Evolutionary conservation across 2,113 vertebrate species (phyloP).

Genomic region (Ageneiosus marmoratus): DNA sequence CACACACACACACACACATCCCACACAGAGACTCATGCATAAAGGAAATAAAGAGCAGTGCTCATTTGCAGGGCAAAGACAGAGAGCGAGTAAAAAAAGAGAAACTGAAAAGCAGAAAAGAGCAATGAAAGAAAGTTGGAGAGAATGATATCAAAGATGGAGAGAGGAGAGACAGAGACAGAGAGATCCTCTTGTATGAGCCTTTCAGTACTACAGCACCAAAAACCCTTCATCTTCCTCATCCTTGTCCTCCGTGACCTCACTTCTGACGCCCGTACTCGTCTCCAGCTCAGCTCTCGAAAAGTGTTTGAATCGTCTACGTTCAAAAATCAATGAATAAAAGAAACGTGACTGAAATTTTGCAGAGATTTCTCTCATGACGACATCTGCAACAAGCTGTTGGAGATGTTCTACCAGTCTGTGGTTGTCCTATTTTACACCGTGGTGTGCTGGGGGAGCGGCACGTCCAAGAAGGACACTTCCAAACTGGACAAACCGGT

Average conservation of each 20-base stretch:
- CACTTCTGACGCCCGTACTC: conserved; percentile 14
- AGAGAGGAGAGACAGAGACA: not conserved
- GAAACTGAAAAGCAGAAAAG: conserved; percentile 1
- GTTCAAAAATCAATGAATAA: no score
- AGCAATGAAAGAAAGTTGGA: not conserved
- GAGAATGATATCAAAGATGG: conserved; percentile 9
- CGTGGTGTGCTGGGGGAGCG: no score
- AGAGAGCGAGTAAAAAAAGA: not conserved
- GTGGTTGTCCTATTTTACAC: no score
- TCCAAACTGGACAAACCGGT: no score
- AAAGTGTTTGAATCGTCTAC: no score
- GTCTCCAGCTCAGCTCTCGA: not conserved
- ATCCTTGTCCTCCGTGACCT: conserved; percentile 19
- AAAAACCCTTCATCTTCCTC: not conserved
- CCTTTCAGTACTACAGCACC: conserved; percentile 17
- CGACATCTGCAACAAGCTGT: no score
- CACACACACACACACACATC: conserved; percentile 4
- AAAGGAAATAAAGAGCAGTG: conserved; percentile 2
- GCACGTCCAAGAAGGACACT: no score
- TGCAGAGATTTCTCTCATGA: no score
- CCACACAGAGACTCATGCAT: not conserved
- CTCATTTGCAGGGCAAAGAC: conserved; percentile 50
- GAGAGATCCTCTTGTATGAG: conserved; percentile 15
- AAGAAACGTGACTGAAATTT: no score
- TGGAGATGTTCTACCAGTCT: no score